Base-by-base conservation (phyloP, 2,888 invertebrate species). In the Drosophila monieri region DNA sequence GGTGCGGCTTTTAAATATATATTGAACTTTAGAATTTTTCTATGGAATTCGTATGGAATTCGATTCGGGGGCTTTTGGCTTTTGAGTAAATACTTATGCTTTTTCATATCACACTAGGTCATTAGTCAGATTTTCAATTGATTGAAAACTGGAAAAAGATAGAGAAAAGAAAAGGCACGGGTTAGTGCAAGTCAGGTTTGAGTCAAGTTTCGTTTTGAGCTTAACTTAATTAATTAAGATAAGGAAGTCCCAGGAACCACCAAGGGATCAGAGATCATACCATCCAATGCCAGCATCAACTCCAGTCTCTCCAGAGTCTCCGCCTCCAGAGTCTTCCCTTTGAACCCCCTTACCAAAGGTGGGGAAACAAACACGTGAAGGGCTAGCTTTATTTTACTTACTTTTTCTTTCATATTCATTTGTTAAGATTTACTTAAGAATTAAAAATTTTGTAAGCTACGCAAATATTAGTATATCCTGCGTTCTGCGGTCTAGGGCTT, bases 81-180 rank as follows among this genome's bases (percentile, higher is more conserved):
- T 51, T 41, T 8, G 32, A 25, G 37, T 27, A 35, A 66, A 80
- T 80, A 85, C 88, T 80, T 85, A 87, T 68, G 65, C 56, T 66
- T 61, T 61, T 77, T 68, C 60, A 48, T 73, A 60, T 65, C 71
- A 70, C 74, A 60, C 54, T 68, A 72, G 64, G 64, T 78, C 80
- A 81, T 86, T 41, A 41, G 39, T 41, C 80, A 81, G 88, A 88
- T 80, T 74, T 83, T 83, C 85, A 88, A 72, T 80, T 66, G 57
- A 88, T 88, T 89, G 80, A 85, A 80, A 88, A 90, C 88, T 89
- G 88, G 76, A 89, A 89, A 77, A 88, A 88, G 80, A 85, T 77
- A 78, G 81, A 80, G 85, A 80, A 88, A 88, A 72, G 76, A 85
- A 89, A 88, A 76, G 77, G 79, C 85, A 77, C 77, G 74, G 70